Evolutionary conservation across 2,797 vertebrate species (phyloP).

Genomic region (Falco concolor): DNA sequence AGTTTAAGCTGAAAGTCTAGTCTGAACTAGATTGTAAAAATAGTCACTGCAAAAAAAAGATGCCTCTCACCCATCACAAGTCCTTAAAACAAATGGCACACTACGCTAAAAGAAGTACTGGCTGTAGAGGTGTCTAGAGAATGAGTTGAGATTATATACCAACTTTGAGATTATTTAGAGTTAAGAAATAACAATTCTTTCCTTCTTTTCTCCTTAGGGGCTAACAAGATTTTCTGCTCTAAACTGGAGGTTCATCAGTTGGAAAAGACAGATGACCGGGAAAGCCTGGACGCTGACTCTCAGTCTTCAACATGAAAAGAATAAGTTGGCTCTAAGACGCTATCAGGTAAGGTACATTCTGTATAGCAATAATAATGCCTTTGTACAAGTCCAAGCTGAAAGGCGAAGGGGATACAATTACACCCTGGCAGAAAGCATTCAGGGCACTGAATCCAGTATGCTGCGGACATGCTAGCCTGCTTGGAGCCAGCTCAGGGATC

Average conservation of each 20-base stretch:
- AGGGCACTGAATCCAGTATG: background rate
- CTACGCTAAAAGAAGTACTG: background rate
- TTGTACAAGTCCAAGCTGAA: constrained; percentile 34
- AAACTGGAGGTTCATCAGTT: background rate
- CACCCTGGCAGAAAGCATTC: constrained; percentile 10
- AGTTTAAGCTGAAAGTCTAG: background rate
- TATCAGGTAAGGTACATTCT: constrained; percentile 11
- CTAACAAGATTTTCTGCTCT: background rate
- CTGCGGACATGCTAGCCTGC: background rate
- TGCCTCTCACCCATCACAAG: background rate
- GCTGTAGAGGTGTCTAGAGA: background rate
- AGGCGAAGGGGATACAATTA: constrained; percentile 24
- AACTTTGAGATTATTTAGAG: background rate
- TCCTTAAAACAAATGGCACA: background rate
- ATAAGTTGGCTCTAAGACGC: background rate
- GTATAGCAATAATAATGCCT: constrained; percentile 48
- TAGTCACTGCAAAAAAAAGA: background rate
- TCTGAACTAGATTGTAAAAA: background rate
- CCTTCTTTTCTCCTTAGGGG: background rate
- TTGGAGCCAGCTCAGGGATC: constrained; percentile 37
- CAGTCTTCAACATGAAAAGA: background rate
- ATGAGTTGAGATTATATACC: background rate
- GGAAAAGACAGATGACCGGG: background rate
- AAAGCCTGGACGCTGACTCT: background rate
- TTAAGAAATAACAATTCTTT: background rate